Evolutionary conservation across 2,888 invertebrate species (phyloP).

Genomic region (Ochlodes sylvanus): DNA sequence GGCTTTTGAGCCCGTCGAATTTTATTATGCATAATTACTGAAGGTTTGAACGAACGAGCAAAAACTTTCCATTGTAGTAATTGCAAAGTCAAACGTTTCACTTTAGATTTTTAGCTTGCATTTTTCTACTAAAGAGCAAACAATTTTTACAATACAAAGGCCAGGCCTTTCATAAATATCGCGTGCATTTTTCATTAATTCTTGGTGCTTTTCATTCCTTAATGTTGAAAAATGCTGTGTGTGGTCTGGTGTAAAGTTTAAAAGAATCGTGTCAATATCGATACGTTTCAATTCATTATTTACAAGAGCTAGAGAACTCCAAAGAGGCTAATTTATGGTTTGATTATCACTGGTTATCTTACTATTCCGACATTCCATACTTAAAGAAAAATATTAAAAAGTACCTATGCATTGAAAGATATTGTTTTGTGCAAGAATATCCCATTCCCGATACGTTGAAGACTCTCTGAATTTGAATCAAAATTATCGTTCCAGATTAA

Average conservation of each 20-base stretch:
- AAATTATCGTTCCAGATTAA: slow-evolving; percentile 17
- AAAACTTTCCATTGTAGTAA: slow-evolving; percentile 17
- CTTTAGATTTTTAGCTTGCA: slow-evolving; percentile 10
- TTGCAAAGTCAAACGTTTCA: slow-evolving; percentile 24
- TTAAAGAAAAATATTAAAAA: too few species aligned
- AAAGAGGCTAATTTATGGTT: too few species aligned
- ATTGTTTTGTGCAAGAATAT: too few species aligned
- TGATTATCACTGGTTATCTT: too few species aligned
- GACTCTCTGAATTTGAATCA: neutral
- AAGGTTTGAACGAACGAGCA: slow-evolving; percentile 14
- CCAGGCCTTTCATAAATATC: slow-evolving; percentile 12
- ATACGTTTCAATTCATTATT: too few species aligned
- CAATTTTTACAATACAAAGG: slow-evolving; percentile 25
- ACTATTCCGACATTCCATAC: too few species aligned
- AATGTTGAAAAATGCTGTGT: neutral
- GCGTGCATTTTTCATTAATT: slow-evolving; percentile 11
- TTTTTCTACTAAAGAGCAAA: slow-evolving; percentile 25
- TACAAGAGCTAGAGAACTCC: too few species aligned
- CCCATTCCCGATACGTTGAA: neutral
- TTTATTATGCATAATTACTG: slow-evolving; percentile 8
- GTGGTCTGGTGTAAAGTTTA: neutral
- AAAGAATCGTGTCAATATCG: too few species aligned
- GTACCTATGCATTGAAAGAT: too few species aligned
- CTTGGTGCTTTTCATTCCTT: slow-evolving; percentile 12
- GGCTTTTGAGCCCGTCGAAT: neutral